These are phyloP conservation scores for Sepiola atlantica DNA, from an alignment of 2,888 invertebrate species.

Conservation along the genomic window DNA sequence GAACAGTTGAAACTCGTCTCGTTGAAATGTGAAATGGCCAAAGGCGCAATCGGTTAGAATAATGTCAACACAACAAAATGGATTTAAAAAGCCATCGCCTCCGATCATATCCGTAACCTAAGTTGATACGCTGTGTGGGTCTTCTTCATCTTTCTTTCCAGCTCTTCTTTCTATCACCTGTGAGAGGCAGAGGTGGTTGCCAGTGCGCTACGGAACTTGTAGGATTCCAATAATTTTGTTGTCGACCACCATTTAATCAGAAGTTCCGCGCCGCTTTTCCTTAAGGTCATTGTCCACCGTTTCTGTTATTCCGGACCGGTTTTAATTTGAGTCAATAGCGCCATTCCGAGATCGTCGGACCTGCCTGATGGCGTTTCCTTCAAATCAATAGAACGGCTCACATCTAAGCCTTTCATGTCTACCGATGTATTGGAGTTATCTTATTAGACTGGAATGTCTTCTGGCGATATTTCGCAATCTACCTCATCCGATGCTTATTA, in stretches of 20 bases:
- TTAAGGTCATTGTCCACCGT: conserved; percentile 1
- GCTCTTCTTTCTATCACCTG: neutral
- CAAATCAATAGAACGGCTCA: neutral
- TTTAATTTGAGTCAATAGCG: conserved; percentile 23
- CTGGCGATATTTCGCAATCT: neutral
- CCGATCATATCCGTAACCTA: conserved; percentile 2
- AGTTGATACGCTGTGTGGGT: neutral
- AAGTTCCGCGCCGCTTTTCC: neutral
- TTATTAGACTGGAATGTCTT: neutral
- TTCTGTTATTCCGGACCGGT: neutral
- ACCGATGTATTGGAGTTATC: neutral
- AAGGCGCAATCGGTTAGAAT: neutral
- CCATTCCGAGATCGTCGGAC: neutral
- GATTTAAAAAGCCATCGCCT: conserved; percentile 1
- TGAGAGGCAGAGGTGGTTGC: neutral
- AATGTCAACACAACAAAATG: neutral
- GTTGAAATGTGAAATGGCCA: neutral
- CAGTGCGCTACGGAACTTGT: neutral
- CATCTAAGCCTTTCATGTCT: conserved; percentile 18
- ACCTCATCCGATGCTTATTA: neutral
- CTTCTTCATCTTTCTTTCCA: neutral
- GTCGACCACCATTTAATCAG: neutral
- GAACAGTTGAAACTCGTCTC: neutral
- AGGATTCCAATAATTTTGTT: conserved; percentile 8
- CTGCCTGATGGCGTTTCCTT: neutral